Conservation (phyloP, 2,797 vertebrate species). For the Brotula barbata region DNA sequence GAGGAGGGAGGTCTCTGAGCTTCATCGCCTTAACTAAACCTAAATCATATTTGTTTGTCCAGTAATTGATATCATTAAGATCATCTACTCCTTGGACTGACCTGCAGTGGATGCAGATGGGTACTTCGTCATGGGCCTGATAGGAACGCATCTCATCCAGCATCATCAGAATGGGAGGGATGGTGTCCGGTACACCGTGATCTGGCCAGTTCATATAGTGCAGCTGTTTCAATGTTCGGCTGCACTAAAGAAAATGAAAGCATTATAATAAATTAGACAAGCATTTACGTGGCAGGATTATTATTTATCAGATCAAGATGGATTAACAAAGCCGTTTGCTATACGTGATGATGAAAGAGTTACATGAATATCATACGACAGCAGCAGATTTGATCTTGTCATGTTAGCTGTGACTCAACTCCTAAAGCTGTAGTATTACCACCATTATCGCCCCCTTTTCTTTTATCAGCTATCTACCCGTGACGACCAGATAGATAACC, state of each 20-base stretch:
- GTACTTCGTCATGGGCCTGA: slow-evolving; percentile 82
- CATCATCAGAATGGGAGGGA: slow-evolving; percentile 89
- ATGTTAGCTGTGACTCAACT: too few relatives aligned
- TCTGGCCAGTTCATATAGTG: slow-evolving; percentile 97
- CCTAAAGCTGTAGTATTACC: not conserved
- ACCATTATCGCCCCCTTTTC: not conserved
- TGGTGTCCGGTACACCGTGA: slow-evolving; percentile 90
- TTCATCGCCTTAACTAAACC: not conserved
- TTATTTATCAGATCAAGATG: slow-evolving; percentile 1
- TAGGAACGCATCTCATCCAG: slow-evolving; percentile 84
- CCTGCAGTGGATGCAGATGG: slow-evolving; percentile 98
- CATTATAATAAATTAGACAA: slow-evolving; percentile 5
- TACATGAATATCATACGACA: not conserved
- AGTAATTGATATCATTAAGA: not conserved
- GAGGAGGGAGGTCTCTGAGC: not conserved
- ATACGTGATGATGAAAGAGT: not conserved
- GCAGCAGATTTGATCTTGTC: not conserved
- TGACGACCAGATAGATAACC: slow-evolving; percentile 17
- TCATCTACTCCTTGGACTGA: too few relatives aligned
- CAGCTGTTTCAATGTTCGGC: slow-evolving; percentile 86
- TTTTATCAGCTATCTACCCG: slow-evolving; percentile 25
- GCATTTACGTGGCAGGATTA: too few relatives aligned
- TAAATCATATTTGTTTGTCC: not conserved
- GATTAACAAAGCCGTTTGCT: not conserved
- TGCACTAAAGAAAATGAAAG: slow-evolving; percentile 71